Conservation (phyloP, 1,140 invertebrate species). For the Drosophila sturtevanti region DNA sequence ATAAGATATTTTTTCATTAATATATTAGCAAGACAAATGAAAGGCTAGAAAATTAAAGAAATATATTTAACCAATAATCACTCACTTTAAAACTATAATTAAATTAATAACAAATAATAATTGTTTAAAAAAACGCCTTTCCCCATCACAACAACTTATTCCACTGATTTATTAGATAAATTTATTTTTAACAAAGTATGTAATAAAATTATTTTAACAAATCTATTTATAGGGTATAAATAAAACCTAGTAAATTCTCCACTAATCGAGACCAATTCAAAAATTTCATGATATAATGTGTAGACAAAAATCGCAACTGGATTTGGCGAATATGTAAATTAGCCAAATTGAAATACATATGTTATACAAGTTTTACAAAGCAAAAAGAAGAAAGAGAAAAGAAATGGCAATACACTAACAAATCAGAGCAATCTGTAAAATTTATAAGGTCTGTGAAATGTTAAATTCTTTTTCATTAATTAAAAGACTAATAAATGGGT, state of each 20-base stretch:
- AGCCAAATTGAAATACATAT: neutral
- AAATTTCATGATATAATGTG: slow-evolving; percentile 4
- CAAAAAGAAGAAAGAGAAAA: neutral
- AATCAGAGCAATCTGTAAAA: neutral
- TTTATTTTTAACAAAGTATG: too few species aligned
- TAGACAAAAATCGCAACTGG: slow-evolving; percentile 2
- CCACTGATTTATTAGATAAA: too few species aligned
- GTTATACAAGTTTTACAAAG: slow-evolving; percentile 6
- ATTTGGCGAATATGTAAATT: slow-evolving; percentile 1
- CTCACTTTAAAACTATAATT: too few species aligned
- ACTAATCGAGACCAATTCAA: neutral
- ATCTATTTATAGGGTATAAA: neutral
- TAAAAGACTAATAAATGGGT: neutral
- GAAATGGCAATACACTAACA: neutral
- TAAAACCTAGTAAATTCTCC: neutral
- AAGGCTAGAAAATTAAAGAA: too few species aligned
- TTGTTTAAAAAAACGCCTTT: too few species aligned
- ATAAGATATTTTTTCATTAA: too few species aligned
- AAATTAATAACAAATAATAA: too few species aligned
- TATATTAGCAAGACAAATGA: too few species aligned
- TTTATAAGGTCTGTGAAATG: neutral
- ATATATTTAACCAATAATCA: too few species aligned
- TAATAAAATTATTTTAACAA: too few species aligned
- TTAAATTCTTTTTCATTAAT: neutral
- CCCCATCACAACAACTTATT: too few species aligned